Evolutionary conservation across 2,888 invertebrate genomes (phyloP), one percentile per base, ranked within the genome.

Genomic region (Cantharis lateralis): DNA sequence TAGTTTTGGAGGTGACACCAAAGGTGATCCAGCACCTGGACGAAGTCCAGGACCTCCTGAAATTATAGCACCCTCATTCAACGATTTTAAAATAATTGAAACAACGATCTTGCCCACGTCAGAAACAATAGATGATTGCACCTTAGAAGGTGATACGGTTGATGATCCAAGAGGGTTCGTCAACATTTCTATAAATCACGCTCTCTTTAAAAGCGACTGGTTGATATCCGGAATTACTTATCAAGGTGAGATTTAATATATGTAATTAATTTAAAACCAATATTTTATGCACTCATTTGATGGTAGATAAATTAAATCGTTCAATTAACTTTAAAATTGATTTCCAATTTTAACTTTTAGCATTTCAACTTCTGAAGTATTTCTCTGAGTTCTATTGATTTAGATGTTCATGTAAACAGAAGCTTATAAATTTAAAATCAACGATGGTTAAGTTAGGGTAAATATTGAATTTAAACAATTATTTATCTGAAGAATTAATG

Each of bases 21-120:
- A 89, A 82, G 92, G 91, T 73, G 93, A 93, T 85, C 93, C 93
- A 13, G 92, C 93, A 0, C 93, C 93, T 0, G 93, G 93, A 9
- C 88, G 93, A 62, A 93, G 93, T 0, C 93, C 93, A 13, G 92
- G 92, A 62, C 92, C 92, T 81, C 92, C 92, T 70, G 72, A 75
- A 75, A 74, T 76, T 4, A 71, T 71, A 69, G 24, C 75, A n/a
- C 63, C 78, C 1, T 66, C 32, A 9, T 24, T 62, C n/a, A 75
- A 71, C 26, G 70, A 72, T 26, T 32, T 70, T 3, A 78, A 78
- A 32, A 74, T 79, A 32, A 18, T 64, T 15, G 68, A 68, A 64
- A 72, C 81, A 26, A 79, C 81, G 15, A 69, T 77, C 61, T 28
- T 79, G n/a, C 68, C 62, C 3, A 85, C 32, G 70, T 74, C 20